phyloP scores from a whole-genome alignment of 2,888 invertebrate species.

The Spisula solida region DNA sequence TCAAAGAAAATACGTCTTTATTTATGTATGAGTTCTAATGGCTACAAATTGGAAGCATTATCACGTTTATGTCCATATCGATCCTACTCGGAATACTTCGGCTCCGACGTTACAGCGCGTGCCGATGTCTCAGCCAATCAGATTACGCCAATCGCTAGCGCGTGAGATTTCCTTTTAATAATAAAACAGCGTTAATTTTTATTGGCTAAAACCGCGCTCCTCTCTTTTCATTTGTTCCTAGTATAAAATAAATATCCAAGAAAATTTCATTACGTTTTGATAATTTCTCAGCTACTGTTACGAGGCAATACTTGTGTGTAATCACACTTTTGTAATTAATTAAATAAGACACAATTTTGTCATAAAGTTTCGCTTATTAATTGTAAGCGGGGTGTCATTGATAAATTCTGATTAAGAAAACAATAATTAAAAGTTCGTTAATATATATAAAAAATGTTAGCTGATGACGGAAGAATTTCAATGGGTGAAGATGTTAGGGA shows the following conservation, averaged over 20 bases:
- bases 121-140: conserved; percentile 67
- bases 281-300: conserved; percentile 69
- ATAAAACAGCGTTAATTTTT: conserved; percentile 68
- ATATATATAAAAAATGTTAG: conserved; percentile 72
- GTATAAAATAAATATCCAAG: conserved; percentile 72
- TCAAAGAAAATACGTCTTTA: conserved; percentile 64
- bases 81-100: conserved; percentile 62
- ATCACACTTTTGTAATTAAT: conserved; percentile 69
- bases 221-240: conserved; percentile 64
- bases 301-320: conserved; percentile 61
- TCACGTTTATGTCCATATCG: conserved; percentile 66
- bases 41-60: conserved; percentile 71
- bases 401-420: conserved; percentile 39
- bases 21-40: conserved; percentile 74
- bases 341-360: conserved; percentile 59
- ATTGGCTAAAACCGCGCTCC: conserved; percentile 68
- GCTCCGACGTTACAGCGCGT: conserved; percentile 45
- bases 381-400: conserved; percentile 19
- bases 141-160: conserved; percentile 56
- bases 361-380: conserved; percentile 54
- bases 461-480: conserved; percentile 85
- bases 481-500: conserved; percentile 86
- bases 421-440: conserved; percentile 38
- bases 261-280: conserved; percentile 71
- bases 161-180: conserved; percentile 68